phyloP scores from a whole-genome alignment of 2,888 invertebrate genomes.

The Adela reaumurella region DNA sequence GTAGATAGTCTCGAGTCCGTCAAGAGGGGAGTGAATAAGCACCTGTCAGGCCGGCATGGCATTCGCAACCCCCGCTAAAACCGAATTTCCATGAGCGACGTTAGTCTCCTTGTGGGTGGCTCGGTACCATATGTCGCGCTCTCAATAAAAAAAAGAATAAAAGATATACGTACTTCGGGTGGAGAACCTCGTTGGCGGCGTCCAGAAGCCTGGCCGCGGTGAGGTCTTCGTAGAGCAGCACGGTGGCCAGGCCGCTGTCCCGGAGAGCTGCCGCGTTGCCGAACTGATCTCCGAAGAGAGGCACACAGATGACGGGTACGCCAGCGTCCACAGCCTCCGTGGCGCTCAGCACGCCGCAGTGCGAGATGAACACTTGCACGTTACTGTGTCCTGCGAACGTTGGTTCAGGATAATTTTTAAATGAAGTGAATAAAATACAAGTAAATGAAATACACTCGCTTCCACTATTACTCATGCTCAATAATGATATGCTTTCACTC shows the following conservation, averaged over 20 bases:
- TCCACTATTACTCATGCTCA: too few species aligned
- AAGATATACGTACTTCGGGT: conserved; percentile 57
- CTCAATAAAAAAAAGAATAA: conserved; percentile 11
- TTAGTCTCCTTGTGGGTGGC: too few species aligned
- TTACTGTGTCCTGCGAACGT: conserved; percentile 59
- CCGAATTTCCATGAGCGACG: too few species aligned
- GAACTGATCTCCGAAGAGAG: conserved; percentile 68
- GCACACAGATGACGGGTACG: conserved; percentile 63
- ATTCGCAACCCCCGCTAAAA: too few species aligned
- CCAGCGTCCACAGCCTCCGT: conserved; percentile 66
- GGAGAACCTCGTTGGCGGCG: conserved; percentile 54
- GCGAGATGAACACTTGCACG: conserved; percentile 63
- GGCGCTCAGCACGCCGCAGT: conserved; percentile 65
- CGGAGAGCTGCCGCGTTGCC: conserved; percentile 61
- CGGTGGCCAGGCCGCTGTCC: conserved; percentile 57
- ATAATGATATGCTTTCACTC: too few species aligned
- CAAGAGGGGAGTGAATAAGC: too few species aligned
- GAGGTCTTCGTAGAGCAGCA: conserved; percentile 54
- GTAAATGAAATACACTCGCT: too few species aligned
- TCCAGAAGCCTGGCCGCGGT: conserved; percentile 52
- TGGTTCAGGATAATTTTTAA: neutral
- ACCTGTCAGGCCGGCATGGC: too few species aligned
- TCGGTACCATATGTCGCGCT: too few species aligned
- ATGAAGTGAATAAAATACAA: too few species aligned
- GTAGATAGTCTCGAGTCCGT: too few species aligned